Conservation (phyloP, 2,797 vertebrate species). For the Danionella dracula region DNA sequence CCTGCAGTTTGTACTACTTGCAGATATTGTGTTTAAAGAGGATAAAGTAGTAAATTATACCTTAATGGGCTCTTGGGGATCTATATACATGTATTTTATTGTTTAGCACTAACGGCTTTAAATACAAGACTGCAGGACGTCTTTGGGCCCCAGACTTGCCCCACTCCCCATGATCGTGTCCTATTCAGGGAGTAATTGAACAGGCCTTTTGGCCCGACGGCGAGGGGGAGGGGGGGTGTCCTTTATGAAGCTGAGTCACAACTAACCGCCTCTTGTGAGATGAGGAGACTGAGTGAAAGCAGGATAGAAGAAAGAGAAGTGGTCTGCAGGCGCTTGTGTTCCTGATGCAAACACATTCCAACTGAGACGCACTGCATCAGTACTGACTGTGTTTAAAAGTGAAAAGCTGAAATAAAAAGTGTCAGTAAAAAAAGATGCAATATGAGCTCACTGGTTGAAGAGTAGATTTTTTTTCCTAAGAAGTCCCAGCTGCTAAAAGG, state of each 20-base stretch:
- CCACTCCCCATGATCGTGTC: slow-evolving; percentile 18
- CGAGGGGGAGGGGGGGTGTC: slow-evolving; percentile 11
- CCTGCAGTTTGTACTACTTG: too few relatives aligned
- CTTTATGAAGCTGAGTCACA: slow-evolving; percentile 45
- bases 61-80: not conserved
- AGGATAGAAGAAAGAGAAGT: slow-evolving; percentile 25
- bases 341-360: slow-evolving; percentile 27
- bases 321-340: slow-evolving; percentile 21
- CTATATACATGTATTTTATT: not conserved
- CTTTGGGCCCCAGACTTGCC: slow-evolving; percentile 11
- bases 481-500: not conserved
- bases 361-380: slow-evolving; percentile 10
- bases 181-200: slow-evolving; percentile 56
- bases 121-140: slow-evolving; percentile 3
- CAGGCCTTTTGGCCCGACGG: slow-evolving; percentile 7
- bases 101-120: not conserved
- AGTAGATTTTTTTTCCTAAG: not conserved
- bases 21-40: too few relatives aligned
- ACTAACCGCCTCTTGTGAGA: slow-evolving; percentile 34
- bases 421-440: too few relatives aligned
- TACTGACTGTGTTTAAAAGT: too few relatives aligned
- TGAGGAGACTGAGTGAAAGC: slow-evolving; percentile 34
- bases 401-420: not conserved
- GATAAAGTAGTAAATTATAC: not conserved
- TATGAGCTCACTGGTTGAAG: too few relatives aligned